Base-by-base conservation (phyloP, 2,888 invertebrate genomes). In the Spodoptera exigua region DNA sequence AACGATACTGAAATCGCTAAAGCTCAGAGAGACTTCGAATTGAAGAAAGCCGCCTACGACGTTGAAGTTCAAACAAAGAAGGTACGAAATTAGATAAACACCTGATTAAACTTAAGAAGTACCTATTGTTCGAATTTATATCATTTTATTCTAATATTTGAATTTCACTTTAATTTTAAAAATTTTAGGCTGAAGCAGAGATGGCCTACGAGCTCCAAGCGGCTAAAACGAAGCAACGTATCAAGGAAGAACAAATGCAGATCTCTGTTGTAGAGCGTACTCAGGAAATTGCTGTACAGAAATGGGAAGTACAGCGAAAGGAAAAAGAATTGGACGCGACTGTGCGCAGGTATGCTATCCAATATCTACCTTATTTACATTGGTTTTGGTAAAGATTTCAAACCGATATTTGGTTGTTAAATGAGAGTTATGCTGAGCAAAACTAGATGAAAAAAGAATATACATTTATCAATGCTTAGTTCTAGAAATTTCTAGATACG, bases 1-100 rank as follows among this genome's bases (percentile, higher is more conserved):
- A 99, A 99, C 92, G 99, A 99, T 86, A 98, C 99, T 0, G 99
- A 99, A 90, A 99, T 99, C 61, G 99, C 99, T 1, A 99, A 99
- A 89, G 98, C 99, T 0, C 98, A 98, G 86, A 95, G 99, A 68
- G 99, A 99, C 90, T 99, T 99, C 88, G 99, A 99, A 91, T 93
- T 99, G 68, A 99, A 99, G 88, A 99, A 99, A 89, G 99, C 99
- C 7, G 97, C 98, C 2, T 99, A 99, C 87, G 99, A 99, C 87
- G 97, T 98, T 73, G 99, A 99, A 95, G 99, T 99, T 40, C 98
- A 99, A 89, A 98, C 99, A 9, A 97, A 95, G 78, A 97, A 97
- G 95, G 97, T 97, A 63, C 3, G n/a, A 36, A 11, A 9, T 11
- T n/a, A 36, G 1, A 13, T n/a, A n/a, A n/a, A n/a, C n/a, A n/a